Percentiles rank a stretch among this genome's conserved stretches.
Conservation (phyloP, 2,888 invertebrate genomes). For the Dusona sp. region DNA sequence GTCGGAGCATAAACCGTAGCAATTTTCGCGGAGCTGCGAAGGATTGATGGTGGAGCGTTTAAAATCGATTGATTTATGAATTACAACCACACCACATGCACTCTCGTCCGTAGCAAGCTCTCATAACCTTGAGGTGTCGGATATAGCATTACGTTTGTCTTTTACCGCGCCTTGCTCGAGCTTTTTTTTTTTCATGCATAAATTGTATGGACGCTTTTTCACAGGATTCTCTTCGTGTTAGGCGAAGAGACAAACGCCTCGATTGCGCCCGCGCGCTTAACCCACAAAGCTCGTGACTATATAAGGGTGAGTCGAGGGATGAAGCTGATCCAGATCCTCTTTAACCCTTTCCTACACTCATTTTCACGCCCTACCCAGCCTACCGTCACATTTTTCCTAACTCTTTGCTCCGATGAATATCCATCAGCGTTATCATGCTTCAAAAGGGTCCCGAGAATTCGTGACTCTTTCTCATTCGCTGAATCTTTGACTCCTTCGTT, state of each 20-base stretch:
- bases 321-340: slow-evolving; percentile 59
- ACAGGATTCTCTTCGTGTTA: slow-evolving; percentile 2
- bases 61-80: slow-evolving; percentile 41
- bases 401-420: background rate
- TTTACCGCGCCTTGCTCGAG: slow-evolving; percentile 3
- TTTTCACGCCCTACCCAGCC: slow-evolving; percentile 38
- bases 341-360: slow-evolving; percentile 44
- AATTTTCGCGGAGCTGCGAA: slow-evolving; percentile 10
- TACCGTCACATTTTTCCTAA: slow-evolving; percentile 39
- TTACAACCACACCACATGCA: background rate
- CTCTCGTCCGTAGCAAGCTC: background rate
- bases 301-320: background rate
- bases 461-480: background rate
- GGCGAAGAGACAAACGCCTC: slow-evolving; percentile 43
- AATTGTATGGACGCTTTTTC: slow-evolving; percentile 1
- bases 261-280: slow-evolving; percentile 57
- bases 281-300: slow-evolving; percentile 34
- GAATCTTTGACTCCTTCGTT: background rate
- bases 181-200: background rate
- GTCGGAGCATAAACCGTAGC: slow-evolving; percentile 26
- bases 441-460: background rate
- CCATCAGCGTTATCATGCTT: slow-evolving; percentile 33
- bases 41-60: slow-evolving; percentile 40
- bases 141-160: slow-evolving; percentile 19
- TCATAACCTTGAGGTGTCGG: background rate